Evolutionary conservation across 2,797 vertebrate genomes (phyloP), one percentile per base, ranked within the genome.

Genomic region (Hypotaenidia philippensis): DNA sequence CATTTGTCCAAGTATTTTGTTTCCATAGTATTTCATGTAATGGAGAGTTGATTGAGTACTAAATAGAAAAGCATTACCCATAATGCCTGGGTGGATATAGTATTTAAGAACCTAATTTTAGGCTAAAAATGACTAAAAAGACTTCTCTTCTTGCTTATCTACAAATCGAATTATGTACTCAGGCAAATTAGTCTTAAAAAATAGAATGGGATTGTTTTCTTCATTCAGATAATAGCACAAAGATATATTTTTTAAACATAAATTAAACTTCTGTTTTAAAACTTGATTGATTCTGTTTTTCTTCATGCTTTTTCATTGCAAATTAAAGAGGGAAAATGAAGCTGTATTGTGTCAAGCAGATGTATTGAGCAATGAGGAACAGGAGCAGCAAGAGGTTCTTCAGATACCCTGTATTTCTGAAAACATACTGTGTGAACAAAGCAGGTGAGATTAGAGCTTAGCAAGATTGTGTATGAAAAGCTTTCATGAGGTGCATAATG

Each of bases 381-480:
- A 68, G 45, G 45, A 89, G 34, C 82, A 77, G 71, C 83, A 61
- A 87, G 94, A 93, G 57, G 41, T 21, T 3, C 41, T 82, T 91
- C 78, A 44, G 57, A 9, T 89, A 70, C 74, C 93, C 25, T 71
- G 50, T 83, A 34, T 61, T 71, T 87, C 65, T 91, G 91, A 70
- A 87, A 89, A 76, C 16, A 10, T 66, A 27, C 5, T 92, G 59
- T 53, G 68, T 95, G 96, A 95, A 65, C 72, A 86, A 69, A 96
- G 34, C 76, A 97, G 97, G 98, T 98, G 45, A 95, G 97, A 41
- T 72, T 90, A 29, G 25, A 92, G 59, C 91, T 92, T n/a, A 64
- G 78, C 68, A 86, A 93, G 93, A 34, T 29, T 32, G 26, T 3
- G 14, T 91, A 69, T 90, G 20, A 45, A 74, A 84, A 90, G 21